Base-by-base conservation (phyloP, 2,113 vertebrate species). In the Elephantulus edwardii region DNA sequence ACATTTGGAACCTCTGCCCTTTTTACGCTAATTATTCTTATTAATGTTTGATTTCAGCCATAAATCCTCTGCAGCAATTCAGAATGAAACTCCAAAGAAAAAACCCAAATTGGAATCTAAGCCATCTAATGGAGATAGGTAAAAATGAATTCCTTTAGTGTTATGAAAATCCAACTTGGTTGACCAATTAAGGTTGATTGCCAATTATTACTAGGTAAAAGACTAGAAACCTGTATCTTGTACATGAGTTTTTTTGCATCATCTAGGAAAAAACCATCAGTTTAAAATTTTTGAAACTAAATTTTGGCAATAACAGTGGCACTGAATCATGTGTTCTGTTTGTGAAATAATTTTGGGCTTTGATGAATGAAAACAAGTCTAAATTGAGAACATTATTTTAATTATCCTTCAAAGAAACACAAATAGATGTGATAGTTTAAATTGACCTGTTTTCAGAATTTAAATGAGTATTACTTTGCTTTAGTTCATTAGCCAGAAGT, bases 71-170 rank as follows among this genome's bases (percentile, higher is more conserved):
- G 97, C 98, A 98, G 98, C 98, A 97, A 99, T 99, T 98, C 99
- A 99, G 98, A 99, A 99, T 98, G 99, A 99, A 98, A 99, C 99
- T 98, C 99, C 99, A 99, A 99, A 99, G 99, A 99, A 99, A 98
- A 99, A 99, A 96, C 99, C 99, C 98, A 99, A 99, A 98, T 98
- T 99, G 98, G 99, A 99, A 98, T 98, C 98, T 97, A 99, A 99
- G 98, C 99, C 99, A 98, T 99, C 99, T 88, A 99, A 99, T 95
- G 99, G 99, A 98, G 99, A 99, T 98, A 99, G 99, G 99, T 99
- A 98, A 97, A 97, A 96, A 96, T 93, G 83, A 35, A 74, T 96
- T 95, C 92, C 89, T 95, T 95, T 96, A 95, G 95, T 95, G 87
- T 92, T 96, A 86, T 91, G 89, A 92, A 90, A 88, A 95, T 96